These are phyloP conservation scores for Sicus ferrugineus DNA, from an alignment of 2,888 invertebrate genomes.

Conservation along the genomic window DNA sequence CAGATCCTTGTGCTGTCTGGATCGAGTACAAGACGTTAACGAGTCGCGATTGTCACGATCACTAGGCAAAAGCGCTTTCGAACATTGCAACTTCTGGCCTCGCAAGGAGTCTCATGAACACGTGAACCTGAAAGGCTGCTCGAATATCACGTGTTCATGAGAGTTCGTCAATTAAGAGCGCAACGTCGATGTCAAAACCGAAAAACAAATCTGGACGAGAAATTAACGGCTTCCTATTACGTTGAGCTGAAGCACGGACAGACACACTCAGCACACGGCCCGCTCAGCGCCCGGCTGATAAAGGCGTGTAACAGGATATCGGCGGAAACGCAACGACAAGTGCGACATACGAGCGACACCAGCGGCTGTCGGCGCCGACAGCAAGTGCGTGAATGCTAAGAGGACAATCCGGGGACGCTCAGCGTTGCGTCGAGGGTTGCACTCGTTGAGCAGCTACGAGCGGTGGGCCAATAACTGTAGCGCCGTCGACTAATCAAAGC, in stretches of 20 bases:
- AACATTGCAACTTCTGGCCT: neutral
- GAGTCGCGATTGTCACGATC: too few relatives aligned
- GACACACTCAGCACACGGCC: neutral
- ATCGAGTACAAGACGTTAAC: too few relatives aligned
- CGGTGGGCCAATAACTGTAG: neutral
- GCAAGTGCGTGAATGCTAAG: constrained; percentile 22
- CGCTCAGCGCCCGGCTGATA: neutral
- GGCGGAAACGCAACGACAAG: constrained; percentile 11
- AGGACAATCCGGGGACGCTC: constrained; percentile 2
- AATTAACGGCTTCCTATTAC: constrained; percentile 3
- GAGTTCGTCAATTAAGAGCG: constrained; percentile 13
- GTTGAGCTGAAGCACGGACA: neutral
- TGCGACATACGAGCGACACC: neutral
- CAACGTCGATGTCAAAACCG: constrained; percentile 2
- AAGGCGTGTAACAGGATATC: constrained; percentile 19
- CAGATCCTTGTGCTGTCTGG: too few relatives aligned
- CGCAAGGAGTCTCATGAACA: neutral
- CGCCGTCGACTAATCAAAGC: constrained; percentile 53
- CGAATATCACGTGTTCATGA: constrained; percentile 7
- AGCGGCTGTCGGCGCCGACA: neutral
- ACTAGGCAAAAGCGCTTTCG: too few relatives aligned
- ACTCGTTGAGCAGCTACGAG: neutral
- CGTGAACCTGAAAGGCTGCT: neutral
- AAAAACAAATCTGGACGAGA: constrained; percentile 18
- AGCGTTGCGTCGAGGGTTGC: constrained; percentile 7